Percentiles rank a stretch among this genome's conserved stretches.
phyloP scores from a whole-genome alignment of 1,140 invertebrate species.

The Platorchestia sp. region DNA sequence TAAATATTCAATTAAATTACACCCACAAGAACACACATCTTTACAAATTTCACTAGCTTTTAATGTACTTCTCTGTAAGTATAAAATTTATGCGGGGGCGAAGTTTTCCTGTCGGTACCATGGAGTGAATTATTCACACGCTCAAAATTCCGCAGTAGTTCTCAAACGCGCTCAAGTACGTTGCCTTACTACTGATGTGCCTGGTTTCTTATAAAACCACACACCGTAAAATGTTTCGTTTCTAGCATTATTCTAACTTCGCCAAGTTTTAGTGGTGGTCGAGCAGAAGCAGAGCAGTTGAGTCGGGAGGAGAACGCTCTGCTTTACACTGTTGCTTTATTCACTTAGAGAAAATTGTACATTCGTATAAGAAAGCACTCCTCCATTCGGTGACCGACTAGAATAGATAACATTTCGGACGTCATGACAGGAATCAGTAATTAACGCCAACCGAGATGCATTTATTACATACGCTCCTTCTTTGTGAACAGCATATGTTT shows the following conservation, averaged over 20 bases:
- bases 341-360: neutral
- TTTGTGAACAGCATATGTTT: neutral
- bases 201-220: no score
- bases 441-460: neutral
- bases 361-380: neutral
- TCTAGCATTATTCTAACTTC: no score
- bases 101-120: no score
- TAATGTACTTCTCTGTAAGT: neutral
- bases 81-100: no score
- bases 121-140: no score
- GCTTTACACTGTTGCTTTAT: neutral
- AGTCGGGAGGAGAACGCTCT: neutral
- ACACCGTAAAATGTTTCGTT: no score
- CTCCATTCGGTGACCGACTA: neutral
- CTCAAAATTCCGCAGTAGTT: no score
- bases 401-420: neutral
- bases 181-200: no score
- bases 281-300: no score
- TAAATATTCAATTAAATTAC: neutral
- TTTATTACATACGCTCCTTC: neutral
- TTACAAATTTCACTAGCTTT: neutral
- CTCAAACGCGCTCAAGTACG: no score
- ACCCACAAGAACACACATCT: neutral
- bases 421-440: neutral
- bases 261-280: no score